Percentiles rank a stretch among this genome's conserved stretches.
These are phyloP conservation scores for Petrocephalus microphthalmus DNA, from an alignment of 2,113 vertebrate genomes.

Conservation along the genomic window DNA sequence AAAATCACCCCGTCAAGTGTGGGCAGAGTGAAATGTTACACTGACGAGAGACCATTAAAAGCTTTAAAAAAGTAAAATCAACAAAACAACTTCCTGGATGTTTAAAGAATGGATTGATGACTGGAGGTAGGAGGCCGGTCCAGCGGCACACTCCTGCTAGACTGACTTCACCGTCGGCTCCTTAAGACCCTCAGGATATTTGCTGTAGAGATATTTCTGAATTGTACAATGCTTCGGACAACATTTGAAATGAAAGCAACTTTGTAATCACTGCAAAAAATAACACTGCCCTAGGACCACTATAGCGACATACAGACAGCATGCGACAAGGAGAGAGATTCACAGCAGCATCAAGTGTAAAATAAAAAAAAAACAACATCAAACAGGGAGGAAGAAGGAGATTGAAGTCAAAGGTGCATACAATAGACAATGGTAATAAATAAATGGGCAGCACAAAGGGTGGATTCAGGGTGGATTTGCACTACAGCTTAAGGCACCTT, in stretches of 20 bases:
- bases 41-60: not conserved
- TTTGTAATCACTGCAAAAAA: not conserved
- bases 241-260: not conserved
- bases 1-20: not conserved
- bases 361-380: not conserved
- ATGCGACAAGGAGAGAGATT: not conserved
- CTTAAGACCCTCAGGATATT: not conserved
- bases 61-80: not conserved
- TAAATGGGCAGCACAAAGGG: not conserved
- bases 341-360: not conserved
- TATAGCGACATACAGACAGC: not conserved
- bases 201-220: not conserved
- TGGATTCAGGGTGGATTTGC: not conserved
- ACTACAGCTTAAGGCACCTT: not conserved
- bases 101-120: not conserved
- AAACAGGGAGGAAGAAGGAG: not conserved
- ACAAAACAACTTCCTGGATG: not conserved
- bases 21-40: not conserved
- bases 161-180: not conserved
- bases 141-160: too few relatives aligned
- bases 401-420: not conserved
- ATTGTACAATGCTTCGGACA: not conserved
- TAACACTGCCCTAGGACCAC: not conserved
- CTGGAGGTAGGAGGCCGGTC: not conserved
- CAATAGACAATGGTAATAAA: not conserved